Percentiles rank a stretch among this genome's conserved stretches.
Conservation (phyloP, 92 coral and sea anemone genomes). For the Metridium senile region DNA sequence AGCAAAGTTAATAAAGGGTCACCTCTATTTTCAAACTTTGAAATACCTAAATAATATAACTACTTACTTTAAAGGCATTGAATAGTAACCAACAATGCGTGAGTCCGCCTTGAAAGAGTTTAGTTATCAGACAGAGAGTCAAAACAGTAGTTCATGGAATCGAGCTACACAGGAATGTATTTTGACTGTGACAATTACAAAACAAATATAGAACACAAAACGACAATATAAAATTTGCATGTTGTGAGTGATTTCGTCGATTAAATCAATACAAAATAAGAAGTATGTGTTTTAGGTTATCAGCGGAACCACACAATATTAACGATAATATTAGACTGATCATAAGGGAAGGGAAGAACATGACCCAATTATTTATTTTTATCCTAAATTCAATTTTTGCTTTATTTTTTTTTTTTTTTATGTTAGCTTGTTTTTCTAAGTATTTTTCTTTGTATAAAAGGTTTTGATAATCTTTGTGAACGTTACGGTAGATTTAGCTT, state of each 20-base stretch:
- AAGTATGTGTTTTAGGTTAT: background rate
- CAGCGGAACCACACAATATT: too few relatives aligned
- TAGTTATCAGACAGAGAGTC: background rate
- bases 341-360: too few relatives aligned
- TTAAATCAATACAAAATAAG: background rate
- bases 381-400: too few relatives aligned
- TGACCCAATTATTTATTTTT: too few relatives aligned
- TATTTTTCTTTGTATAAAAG: too few relatives aligned
- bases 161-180: constrained; percentile 2
- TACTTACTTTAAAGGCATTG: background rate
- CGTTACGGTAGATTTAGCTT: too few relatives aligned
- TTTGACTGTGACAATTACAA: background rate
- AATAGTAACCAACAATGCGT: background rate
- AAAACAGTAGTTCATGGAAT: background rate
- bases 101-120: background rate
- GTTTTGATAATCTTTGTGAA: too few relatives aligned
- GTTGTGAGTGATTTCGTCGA: constrained; percentile 1
- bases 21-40: too few relatives aligned
- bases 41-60: too few relatives aligned
- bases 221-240: background rate
- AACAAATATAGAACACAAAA: constrained; percentile 1
- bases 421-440: too few relatives aligned
- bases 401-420: too few relatives aligned
- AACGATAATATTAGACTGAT: too few relatives aligned
- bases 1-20: background rate